phyloP scores from a whole-genome alignment of 2,113 vertebrate genomes.

The Anolis carolinensis region DNA sequence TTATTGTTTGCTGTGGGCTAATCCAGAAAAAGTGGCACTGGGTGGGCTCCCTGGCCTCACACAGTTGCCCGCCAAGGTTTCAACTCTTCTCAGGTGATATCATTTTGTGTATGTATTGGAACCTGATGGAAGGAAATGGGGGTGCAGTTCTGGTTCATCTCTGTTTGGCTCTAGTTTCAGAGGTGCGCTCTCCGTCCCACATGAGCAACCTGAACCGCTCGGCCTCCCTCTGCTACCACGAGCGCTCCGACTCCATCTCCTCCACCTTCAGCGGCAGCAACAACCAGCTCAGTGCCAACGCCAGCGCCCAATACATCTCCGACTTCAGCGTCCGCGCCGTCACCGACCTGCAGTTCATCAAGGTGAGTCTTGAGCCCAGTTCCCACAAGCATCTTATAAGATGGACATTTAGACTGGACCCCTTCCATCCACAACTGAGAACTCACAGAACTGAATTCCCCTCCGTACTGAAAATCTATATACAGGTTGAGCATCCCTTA shows the following conservation, averaged over 20 bases:
- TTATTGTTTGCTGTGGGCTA: too few species aligned
- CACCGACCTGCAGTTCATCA: conserved; percentile 90
- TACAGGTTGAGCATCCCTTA: too few species aligned
- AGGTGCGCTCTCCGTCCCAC: conserved; percentile 87
- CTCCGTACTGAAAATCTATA: neutral
- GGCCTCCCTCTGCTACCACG: conserved; percentile 85
- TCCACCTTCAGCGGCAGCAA: conserved; percentile 75
- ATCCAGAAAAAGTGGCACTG: too few species aligned
- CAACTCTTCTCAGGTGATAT: too few species aligned
- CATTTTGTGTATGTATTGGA: too few species aligned
- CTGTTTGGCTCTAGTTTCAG: conserved; percentile 67
- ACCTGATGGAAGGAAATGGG: too few species aligned
- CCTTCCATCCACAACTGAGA: too few species aligned
- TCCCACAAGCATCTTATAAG: rapidly evolving
- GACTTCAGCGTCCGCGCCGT: conserved; percentile 94
- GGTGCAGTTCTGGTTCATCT: neutral
- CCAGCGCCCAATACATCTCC: conserved; percentile 81
- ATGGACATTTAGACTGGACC: too few species aligned
- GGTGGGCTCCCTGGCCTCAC: too few species aligned
- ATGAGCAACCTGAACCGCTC: conserved; percentile 87
- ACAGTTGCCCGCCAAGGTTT: too few species aligned
- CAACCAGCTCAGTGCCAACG: conserved; percentile 79
- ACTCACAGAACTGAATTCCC: neutral
- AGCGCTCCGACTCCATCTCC: conserved; percentile 79
- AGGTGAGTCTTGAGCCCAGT: conserved; percentile 74